Conservation (phyloP, 2,113 vertebrate species). For the Nothobranchius kuhntae region DNA sequence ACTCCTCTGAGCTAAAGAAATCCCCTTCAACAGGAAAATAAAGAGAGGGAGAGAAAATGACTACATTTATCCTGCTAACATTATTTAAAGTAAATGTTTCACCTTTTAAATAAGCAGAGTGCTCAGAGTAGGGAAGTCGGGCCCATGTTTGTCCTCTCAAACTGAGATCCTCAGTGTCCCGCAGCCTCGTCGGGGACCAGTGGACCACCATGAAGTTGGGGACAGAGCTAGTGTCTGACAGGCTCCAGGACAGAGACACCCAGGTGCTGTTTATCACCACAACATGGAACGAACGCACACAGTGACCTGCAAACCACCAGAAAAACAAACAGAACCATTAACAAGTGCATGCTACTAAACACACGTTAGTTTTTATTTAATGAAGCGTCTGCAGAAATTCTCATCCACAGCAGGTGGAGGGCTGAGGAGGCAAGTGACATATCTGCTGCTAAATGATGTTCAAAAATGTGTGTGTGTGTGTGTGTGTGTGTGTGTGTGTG, state of each 20-base stretch:
- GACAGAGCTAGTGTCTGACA: slow-evolving; percentile 63
- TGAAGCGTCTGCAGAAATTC: too few species aligned
- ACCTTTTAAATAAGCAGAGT: slow-evolving; percentile 75
- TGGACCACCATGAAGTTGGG: slow-evolving; percentile 85
- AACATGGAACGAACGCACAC: slow-evolving; percentile 77
- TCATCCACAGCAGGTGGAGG: too few species aligned
- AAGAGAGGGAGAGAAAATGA: not conserved
- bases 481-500: too few species aligned
- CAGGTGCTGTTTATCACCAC: slow-evolving; percentile 85
- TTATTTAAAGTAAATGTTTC: not conserved
- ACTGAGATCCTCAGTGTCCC: slow-evolving; percentile 23
- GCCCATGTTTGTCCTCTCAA: slow-evolving; percentile 81
- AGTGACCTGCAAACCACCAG: slow-evolving; percentile 73
- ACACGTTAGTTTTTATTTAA: too few species aligned
- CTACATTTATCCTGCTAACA: not conserved
- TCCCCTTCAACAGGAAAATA: slow-evolving; percentile 74
- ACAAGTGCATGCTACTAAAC: too few species aligned
- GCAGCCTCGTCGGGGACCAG: slow-evolving; percentile 81
- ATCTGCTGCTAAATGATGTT: too few species aligned
- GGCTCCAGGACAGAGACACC: slow-evolving; percentile 84
- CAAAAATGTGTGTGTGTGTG: too few species aligned
- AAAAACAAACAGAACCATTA: not conserved
- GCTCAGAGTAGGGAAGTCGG: slow-evolving; percentile 73
- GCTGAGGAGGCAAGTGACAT: too few species aligned
- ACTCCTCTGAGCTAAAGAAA: slow-evolving; percentile 88